Evolutionary conservation across 2,797 vertebrate species (phyloP).

Genomic region (Melanogrammus aeglefinus): DNA sequence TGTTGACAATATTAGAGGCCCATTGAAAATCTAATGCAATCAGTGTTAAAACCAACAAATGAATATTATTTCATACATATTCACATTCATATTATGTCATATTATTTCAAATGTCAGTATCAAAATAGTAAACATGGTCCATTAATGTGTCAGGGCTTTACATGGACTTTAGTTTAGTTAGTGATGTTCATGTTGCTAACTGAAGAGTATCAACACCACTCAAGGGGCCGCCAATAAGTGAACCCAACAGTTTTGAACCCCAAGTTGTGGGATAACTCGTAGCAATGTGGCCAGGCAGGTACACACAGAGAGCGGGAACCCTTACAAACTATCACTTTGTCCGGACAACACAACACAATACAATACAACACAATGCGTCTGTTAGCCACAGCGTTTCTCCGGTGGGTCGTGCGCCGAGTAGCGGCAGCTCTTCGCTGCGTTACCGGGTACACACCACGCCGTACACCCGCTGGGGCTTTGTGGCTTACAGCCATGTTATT

Average conservation of each 20-base stretch:
- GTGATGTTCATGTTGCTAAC: constrained; percentile 38
- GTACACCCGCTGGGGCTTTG: constrained; percentile 19
- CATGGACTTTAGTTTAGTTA: constrained; percentile 15
- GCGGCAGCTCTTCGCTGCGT: constrained; percentile 47
- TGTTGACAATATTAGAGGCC: not conserved
- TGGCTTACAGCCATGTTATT: constrained; percentile 1
- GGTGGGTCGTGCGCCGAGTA: constrained; percentile 18
- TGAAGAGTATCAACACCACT: not conserved
- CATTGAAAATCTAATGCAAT: not conserved
- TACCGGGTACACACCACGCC: constrained; percentile 34
- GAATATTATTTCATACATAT: constrained; percentile 11
- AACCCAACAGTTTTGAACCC: constrained; percentile 22
- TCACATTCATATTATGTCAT: too few relatives aligned
- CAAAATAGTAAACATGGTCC: constrained; percentile 30
- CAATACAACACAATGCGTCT: not conserved
- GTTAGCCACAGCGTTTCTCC: constrained; percentile 20
- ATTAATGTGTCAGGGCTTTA: not conserved
- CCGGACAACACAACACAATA: not conserved
- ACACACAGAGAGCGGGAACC: not conserved
- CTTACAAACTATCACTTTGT: not conserved
- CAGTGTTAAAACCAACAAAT: not conserved
- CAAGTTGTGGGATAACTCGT: not conserved
- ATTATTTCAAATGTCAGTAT: constrained; percentile 23
- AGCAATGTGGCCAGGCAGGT: too few relatives aligned
- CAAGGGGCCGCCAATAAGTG: constrained; percentile 49